phyloP scores from a whole-genome alignment of 2,113 vertebrate genomes.

The Chamaea fasciata region DNA sequence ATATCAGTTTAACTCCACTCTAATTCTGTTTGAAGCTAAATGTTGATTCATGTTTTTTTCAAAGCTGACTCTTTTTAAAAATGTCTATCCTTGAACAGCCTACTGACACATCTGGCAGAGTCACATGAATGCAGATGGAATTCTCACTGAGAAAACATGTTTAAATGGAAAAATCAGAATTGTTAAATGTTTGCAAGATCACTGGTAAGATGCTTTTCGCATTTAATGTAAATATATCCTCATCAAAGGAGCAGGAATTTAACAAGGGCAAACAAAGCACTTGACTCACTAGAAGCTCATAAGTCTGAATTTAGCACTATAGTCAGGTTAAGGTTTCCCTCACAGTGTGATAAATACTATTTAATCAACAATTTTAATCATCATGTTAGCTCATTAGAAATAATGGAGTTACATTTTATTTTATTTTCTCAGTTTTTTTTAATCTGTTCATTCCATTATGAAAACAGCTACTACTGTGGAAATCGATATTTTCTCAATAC shows the following conservation, averaged over 20 bases:
- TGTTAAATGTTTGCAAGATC: background rate
- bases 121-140: background rate
- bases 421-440: background rate
- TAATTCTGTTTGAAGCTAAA: constrained; percentile 58
- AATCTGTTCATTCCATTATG: background rate
- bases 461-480: background rate
- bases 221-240: background rate
- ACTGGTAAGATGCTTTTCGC: background rate
- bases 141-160: background rate
- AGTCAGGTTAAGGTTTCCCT: background rate
- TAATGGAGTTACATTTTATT: background rate
- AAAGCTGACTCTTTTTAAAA: constrained; percentile 28
- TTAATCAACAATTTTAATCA: background rate
- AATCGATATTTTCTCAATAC: background rate
- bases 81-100: background rate
- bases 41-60: constrained; percentile 46
- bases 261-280: background rate
- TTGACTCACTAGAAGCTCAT: background rate
- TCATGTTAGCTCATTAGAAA: background rate
- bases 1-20: constrained; percentile 39
- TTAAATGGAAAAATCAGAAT: background rate
- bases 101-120: constrained; percentile 17
- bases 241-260: background rate
- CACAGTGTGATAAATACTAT: background rate
- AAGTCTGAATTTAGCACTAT: background rate